Evolutionary conservation across 2,113 vertebrate genomes (phyloP).

Genomic region (Arizona elegans): DNA sequence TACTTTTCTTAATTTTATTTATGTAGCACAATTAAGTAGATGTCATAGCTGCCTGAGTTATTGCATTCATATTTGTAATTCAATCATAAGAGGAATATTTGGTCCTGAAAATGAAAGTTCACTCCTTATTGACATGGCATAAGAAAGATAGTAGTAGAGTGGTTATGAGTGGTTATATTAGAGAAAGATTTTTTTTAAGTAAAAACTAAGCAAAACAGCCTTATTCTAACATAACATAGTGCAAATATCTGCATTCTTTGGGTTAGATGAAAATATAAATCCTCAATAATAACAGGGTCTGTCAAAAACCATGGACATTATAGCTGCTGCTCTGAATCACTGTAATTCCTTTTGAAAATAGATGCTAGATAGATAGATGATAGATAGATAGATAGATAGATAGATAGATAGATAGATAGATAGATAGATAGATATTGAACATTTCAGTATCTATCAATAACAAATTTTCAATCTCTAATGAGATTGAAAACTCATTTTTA

Average conservation of each 20-base stretch:
- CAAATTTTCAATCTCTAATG: too few species aligned
- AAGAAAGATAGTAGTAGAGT: constrained; percentile 9
- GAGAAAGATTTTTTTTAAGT: neutral
- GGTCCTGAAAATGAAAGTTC: neutral
- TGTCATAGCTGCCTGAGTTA: neutral
- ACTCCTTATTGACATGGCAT: neutral
- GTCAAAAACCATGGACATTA: constrained; percentile 11
- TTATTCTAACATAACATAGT: constrained; percentile 23
- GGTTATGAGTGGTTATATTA: constrained; percentile 27
- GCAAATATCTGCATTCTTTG: constrained; percentile 47
- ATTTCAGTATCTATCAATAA: too few species aligned
- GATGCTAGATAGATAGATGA: too few species aligned
- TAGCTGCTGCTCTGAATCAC: constrained; percentile 32
- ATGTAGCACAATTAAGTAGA: neutral
- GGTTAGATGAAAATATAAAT: constrained; percentile 49
- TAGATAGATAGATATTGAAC: too few species aligned
- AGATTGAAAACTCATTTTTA: neutral
- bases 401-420: too few species aligned
- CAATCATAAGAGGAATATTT: neutral
- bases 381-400: too few species aligned
- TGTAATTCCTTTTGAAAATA: constrained; percentile 24
- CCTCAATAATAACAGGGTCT: constrained; percentile 45
- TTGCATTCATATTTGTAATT: neutral
- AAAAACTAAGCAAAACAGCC: constrained; percentile 27
- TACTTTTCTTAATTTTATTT: neutral